Conservation (phyloP, 2,113 vertebrate species). For the Boleophthalmus pectinirostris region DNA sequence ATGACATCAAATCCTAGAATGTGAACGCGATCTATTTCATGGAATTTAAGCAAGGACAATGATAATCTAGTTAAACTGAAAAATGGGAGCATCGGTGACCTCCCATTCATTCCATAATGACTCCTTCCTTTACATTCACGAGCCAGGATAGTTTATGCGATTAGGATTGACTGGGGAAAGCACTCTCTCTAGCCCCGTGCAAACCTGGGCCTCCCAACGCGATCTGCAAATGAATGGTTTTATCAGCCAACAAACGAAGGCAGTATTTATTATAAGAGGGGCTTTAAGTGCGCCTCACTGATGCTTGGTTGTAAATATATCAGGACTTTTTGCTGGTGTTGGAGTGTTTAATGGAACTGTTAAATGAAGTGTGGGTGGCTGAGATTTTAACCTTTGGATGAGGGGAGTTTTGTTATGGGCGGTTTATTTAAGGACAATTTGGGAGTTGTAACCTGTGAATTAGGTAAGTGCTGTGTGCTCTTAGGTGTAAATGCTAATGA, state of each 20-base stretch:
- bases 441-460: slow-evolving; percentile 1
- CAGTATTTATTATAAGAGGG: slow-evolving; percentile 14
- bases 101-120: slow-evolving; percentile 64
- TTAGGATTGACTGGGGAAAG: slow-evolving; percentile 60
- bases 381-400: slow-evolving; percentile 6
- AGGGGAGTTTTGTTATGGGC: neutral
- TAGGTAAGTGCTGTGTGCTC: neutral
- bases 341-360: slow-evolving; percentile 48
- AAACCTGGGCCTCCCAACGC: slow-evolving; percentile 13
- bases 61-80: slow-evolving; percentile 79
- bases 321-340: slow-evolving; percentile 10
- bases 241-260: slow-evolving; percentile 3
- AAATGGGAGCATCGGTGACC: slow-evolving; percentile 58
- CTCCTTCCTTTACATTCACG: slow-evolving; percentile 59
- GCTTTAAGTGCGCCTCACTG: slow-evolving; percentile 31
- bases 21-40: slow-evolving; percentile 46
- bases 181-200: slow-evolving; percentile 22
- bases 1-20: too few species aligned
- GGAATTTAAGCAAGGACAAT: slow-evolving; percentile 54
- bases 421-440: slow-evolving; percentile 12
- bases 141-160: slow-evolving; percentile 56
- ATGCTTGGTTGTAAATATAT: slow-evolving; percentile 38
- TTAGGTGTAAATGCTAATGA: neutral
- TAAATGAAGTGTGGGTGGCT: slow-evolving; percentile 26
- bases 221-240: slow-evolving; percentile 30